Evolutionary conservation across 2,797 vertebrate genomes (phyloP), one percentile per base, ranked within the genome.

Genomic region (Hydrolagus colliei): DNA sequence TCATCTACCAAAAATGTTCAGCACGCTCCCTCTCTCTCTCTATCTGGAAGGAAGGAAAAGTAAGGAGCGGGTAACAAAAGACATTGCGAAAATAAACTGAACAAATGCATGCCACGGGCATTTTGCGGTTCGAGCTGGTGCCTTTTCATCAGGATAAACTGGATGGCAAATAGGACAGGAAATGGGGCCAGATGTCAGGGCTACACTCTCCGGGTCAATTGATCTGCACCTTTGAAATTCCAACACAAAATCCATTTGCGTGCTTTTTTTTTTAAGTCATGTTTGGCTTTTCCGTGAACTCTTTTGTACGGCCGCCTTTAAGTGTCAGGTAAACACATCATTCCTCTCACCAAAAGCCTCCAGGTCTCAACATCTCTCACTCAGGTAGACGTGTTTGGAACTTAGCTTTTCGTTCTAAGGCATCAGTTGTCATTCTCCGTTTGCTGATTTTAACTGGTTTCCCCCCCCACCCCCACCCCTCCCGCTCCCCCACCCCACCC

Each of bases 321-420:
- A 79, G 77, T 79, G 77, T 79, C 62, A 63, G 59, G 22, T 63
- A 22, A 63, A 78, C 20, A 78, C 76, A 78, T 78, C 52, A 63
- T 12, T 62, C 16, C 27, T 20, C 59, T 3, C 20, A 12, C 59
- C 10, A 18, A 16, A 74, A 78, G 9, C 20, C 76, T 13, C 11
- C 76, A 62, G 76, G 59, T 22, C 61, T 18, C 20, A 14, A 20
- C 61, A 27, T 62, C 52, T 78, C 76, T 78, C 59, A 61, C 20
- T 4, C 10, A 63, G 76, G 59, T 12, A 52, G 41, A 52, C 41
- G 6, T 12, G 13, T 61, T 78, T 78, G 76, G 22, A 62, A 22
- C 35, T 78, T 61, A 63, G 2, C 76, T n/a, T 78, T 62, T 63
- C 22, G 76, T 78, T 27, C 18, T 77, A 61, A 62, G 9, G 20